Evolutionary conservation across 35 echinoderm and acorn worm genomes (phyloP), one percentile per base, ranked within the genome.

Genomic region (Apostichopus californicus): DNA sequence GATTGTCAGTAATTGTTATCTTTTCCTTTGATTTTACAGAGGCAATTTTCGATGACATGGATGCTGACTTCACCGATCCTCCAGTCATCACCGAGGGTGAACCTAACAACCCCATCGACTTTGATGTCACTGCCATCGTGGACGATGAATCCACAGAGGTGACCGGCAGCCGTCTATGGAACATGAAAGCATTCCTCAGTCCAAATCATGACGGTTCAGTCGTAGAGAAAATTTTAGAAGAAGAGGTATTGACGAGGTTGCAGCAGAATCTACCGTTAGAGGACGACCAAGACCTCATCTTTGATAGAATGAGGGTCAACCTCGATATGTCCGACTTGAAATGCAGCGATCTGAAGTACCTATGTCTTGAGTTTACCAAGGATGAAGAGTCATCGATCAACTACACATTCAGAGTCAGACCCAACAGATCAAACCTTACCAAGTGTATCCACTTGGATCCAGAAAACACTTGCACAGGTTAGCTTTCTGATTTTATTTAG

Each of bases 351-450:
- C 77, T 91, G 13, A 53, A 90, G 20, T 94, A 75, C 84, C 60
- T 91, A 52, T 94, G 93, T 71, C 26, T 90, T 9, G 61, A 94
- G 80, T 83, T 94, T 46, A 71, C 87, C 23, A 94, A 90, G 70
- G 79, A 94, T 79, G 83, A 93, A 71, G 73, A 93, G 0, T 93
- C 92, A 14, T 91, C 89, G 3, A 3, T 91, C 9, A 91, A 91
- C 77, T 91, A 20, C 77, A 91, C 89, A n/a, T 91, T 91, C 56
- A 77, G 53, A 68, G 89, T 73, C 11, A 73, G 54, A 26, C 89
- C 89, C 5, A 73, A 91, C 9, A n/a, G 59, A 2, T 91, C 73
- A 4, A 8, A 10, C 23, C 77, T 91, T 1, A 91, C 73, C 12
- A 79, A 90, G 73, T 90, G 88, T 77, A n/a, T 90, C 73, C 88